Evolutionary conservation across 2,888 invertebrate genomes (phyloP).

Genomic region (Uropetala carovei): DNA sequence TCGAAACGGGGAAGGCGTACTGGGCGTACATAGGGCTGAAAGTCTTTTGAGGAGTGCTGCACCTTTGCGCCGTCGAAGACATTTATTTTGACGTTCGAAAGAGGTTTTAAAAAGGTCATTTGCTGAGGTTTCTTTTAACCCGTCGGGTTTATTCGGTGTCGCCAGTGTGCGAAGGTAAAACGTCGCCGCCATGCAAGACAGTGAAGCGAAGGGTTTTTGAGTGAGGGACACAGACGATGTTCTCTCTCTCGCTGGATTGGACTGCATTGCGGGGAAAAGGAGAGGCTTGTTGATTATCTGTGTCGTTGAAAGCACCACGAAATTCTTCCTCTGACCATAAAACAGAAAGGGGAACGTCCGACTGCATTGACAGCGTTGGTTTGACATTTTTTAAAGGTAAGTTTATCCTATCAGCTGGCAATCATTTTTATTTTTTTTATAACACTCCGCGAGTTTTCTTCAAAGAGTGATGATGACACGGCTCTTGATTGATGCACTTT

Average conservation of each 20-base stretch:
- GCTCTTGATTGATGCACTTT: too few species aligned
- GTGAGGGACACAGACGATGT: background rate
- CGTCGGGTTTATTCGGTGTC: background rate
- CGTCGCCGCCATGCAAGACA: background rate
- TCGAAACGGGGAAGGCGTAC: background rate
- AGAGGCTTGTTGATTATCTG: background rate
- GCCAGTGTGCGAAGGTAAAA: background rate
- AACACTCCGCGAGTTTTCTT: too few species aligned
- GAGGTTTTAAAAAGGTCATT: background rate
- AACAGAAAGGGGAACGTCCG: too few species aligned
- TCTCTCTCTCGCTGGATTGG: background rate
- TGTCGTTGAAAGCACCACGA: too few species aligned
- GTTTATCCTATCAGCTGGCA: too few species aligned
- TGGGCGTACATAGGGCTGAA: background rate
- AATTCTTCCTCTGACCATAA: too few species aligned
- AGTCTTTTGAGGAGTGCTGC: background rate
- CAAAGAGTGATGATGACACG: too few species aligned
- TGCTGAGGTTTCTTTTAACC: background rate
- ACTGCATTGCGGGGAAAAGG: background rate
- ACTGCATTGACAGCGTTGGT: too few species aligned
- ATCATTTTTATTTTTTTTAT: too few species aligned
- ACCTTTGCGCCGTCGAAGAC: background rate
- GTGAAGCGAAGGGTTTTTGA: background rate
- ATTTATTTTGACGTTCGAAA: background rate
- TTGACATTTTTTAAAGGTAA: too few species aligned